Percentiles rank a stretch among this genome's conserved stretches.
These are phyloP conservation scores for Chrosomus eos DNA, from an alignment of 2,797 vertebrate species.

Conservation along the genomic window DNA sequence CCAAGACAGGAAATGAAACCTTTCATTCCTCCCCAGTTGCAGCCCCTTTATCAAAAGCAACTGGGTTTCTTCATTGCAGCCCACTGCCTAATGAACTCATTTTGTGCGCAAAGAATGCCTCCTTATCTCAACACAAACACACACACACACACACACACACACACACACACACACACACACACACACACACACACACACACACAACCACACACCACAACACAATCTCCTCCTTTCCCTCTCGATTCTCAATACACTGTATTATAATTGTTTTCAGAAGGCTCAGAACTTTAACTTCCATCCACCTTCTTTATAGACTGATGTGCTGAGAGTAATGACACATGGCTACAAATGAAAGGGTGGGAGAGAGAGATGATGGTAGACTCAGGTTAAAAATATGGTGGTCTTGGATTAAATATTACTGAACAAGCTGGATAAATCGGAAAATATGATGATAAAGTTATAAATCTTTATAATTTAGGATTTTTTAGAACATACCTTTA, in stretches of 20 bases:
- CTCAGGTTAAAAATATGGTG: neutral
- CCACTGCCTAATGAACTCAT: conserved; percentile 94
- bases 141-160: conserved; percentile 36
- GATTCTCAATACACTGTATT: conserved; percentile 57
- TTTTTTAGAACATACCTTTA: neutral
- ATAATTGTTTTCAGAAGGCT: conserved; percentile 68
- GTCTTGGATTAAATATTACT: neutral
- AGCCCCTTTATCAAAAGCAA: conserved; percentile 86
- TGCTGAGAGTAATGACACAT: conserved; percentile 43
- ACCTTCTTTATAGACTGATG: conserved; percentile 63
- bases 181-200: conserved; percentile 51
- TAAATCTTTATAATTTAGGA: neutral
- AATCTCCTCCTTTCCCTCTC: conserved; percentile 41
- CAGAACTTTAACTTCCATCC: conserved; percentile 48
- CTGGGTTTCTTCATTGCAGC: conserved; percentile 66
- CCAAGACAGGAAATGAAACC: conserved; percentile 97
- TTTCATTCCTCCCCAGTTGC: conserved; percentile 78
- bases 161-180: conserved; percentile 52
- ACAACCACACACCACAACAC: too few species aligned
- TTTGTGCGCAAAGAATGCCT: conserved; percentile 78
- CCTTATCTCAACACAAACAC: conserved; percentile 76
- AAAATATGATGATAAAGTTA: neutral
- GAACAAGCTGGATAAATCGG: neutral
- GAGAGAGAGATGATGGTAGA: neutral
- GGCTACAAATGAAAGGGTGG: neutral